Conservation (phyloP, 1,140 invertebrate genomes). For the Spodoptera litura region DNA sequence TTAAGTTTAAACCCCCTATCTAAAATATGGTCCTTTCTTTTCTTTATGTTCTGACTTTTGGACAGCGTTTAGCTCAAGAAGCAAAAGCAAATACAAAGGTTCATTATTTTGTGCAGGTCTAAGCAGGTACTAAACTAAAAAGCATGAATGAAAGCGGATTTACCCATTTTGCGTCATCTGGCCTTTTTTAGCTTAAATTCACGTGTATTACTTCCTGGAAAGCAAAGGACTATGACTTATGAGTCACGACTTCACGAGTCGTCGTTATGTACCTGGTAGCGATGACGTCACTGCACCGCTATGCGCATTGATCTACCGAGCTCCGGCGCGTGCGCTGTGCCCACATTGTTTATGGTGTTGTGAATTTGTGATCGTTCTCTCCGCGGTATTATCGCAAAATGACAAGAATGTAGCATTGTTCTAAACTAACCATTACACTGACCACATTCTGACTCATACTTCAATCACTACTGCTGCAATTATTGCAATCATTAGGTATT, state of each 20-base stretch:
- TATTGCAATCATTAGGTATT: no score
- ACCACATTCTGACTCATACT: neutral
- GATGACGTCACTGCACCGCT: constrained; percentile 65
- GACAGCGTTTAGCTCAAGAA: no score
- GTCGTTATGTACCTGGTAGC: constrained; percentile 20
- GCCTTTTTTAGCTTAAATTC: neutral
- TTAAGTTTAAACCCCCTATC: no score
- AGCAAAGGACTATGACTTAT: constrained; percentile 45
- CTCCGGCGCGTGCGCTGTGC: neutral
- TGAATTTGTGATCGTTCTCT: constrained; percentile 36
- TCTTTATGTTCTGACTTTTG: no score
- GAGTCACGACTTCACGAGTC: no score
- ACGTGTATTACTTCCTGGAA: constrained; percentile 38
- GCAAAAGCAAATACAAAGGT: no score
- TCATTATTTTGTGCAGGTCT: neutral
- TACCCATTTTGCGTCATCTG: constrained; percentile 23
- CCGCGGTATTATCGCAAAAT: constrained; percentile 18
- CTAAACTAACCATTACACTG: neutral
- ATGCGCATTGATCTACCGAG: constrained; percentile 52
- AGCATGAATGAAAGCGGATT: constrained; percentile 41
- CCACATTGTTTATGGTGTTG: constrained; percentile 32
- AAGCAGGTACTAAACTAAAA: neutral
- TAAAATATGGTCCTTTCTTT: no score
- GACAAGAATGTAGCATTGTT: constrained; percentile 26
- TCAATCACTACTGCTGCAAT: neutral